Percentiles rank a stretch among this genome's conserved stretches.
These are phyloP conservation scores for Patella pellucida DNA, from an alignment of 2,888 invertebrate species.

Conservation along the genomic window DNA sequence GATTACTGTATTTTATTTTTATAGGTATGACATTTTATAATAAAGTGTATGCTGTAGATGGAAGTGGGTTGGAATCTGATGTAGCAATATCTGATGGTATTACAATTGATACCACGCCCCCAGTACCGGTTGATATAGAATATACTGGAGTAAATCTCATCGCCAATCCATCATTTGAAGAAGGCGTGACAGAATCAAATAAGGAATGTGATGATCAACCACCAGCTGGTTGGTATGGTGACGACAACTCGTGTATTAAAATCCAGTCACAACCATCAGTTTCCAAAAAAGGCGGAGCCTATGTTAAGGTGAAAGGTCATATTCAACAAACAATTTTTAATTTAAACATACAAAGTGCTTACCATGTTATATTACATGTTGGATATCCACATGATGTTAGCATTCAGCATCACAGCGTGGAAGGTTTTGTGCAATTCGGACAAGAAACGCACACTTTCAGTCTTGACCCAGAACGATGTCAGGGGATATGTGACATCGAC, in stretches of 20 bases:
- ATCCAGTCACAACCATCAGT: neutral
- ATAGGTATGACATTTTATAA: constrained; percentile 36
- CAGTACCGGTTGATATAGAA: constrained; percentile 28
- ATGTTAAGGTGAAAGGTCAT: neutral
- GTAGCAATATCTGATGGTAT: constrained; percentile 45
- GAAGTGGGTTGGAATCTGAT: constrained; percentile 36
- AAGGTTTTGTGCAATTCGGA: constrained; percentile 32
- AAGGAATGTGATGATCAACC: constrained; percentile 22
- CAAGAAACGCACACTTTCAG: constrained; percentile 22
- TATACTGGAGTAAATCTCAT: neutral
- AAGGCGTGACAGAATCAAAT: neutral
- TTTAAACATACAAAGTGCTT: neutral
- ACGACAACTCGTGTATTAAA: constrained; percentile 11
- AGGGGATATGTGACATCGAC: constrained; percentile 21
- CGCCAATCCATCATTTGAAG: constrained; percentile 28
- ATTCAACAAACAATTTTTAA: neutral
- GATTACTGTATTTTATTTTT: neutral
- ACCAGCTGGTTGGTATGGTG: constrained; percentile 16
- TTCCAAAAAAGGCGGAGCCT: neutral
- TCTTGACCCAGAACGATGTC: constrained; percentile 29
- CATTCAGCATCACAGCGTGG: constrained; percentile 19
- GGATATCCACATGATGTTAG: constrained; percentile 24
- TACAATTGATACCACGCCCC: constrained; percentile 41
- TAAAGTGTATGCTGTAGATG: constrained; percentile 44
- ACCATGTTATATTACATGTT: constrained; percentile 20